Base-by-base conservation (phyloP, 1,140 invertebrate genomes). In the Drosophila mauritiana region DNA sequence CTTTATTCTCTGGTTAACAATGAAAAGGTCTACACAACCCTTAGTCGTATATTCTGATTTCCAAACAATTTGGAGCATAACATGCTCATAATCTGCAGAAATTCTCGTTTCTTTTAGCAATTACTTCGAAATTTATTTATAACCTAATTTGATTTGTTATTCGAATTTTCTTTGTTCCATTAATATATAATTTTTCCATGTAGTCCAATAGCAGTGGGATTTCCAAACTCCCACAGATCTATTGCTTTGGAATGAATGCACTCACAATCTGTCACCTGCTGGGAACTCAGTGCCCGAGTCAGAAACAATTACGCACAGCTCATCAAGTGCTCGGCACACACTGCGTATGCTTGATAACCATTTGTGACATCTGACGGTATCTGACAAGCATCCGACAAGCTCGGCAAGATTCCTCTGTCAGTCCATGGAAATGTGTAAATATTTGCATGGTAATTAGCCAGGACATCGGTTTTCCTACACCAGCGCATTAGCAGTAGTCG, bases 371-470 rank as follows among this genome's bases (percentile, higher is more conserved):
- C 36, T 70, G 64, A 70, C 51, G 42, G 64, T 53, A 68, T 68
- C 64, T 70, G 67, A 70, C 67, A 70, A 69, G 64, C 51, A 68
- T 70, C 51, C 36, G 67, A 70, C 67, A 70, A 34, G 67, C 64
- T 37, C 51, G 15, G 43, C 37, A 56, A 49, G 67, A 70, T 70
- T 46, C 64, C 65, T 48, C 64, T 49, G 65, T 70, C 64, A 70
- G 69, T 69, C n/a, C 27, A 49, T 45, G 67, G 36, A 31, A 70
- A 70, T 70, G 67, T 70, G 80, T 46, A 75, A 85, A 64, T 85
- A 84, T 84, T 85, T 84, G 79, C 81, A 84, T 84, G 77, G 58
- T 80, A 84, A 84, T 84, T 84, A 84, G 78, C 81, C 56, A 73
- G 73, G 58, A 78, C 82, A 77, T 79, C 80, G 57, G 45, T 55